phyloP scores from a whole-genome alignment of 1,140 invertebrate species.

The Dendrolimus punctatus region DNA sequence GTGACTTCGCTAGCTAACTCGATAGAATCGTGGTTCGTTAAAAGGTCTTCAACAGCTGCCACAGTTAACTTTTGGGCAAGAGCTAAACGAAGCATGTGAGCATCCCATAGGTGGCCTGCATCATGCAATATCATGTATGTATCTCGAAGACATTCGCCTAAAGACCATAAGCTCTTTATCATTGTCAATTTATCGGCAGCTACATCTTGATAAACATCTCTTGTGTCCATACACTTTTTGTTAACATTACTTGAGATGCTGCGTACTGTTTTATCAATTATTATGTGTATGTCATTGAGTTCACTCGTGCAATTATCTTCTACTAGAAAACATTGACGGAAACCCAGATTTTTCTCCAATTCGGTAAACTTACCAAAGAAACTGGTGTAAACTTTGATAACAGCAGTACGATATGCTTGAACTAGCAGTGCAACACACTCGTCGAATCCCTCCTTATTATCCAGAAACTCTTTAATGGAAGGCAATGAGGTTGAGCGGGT shows the following conservation, averaged over 20 bases:
- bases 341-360: slow-evolving; percentile 27
- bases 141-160: slow-evolving; percentile 34
- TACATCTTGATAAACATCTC: slow-evolving; percentile 18
- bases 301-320: slow-evolving; percentile 10
- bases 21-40: slow-evolving; percentile 34
- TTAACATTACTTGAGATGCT: slow-evolving; percentile 11
- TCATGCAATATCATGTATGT: slow-evolving; percentile 41
- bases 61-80: slow-evolving; percentile 44
- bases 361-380: slow-evolving; percentile 29
- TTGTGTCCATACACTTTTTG: slow-evolving; percentile 2
- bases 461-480: slow-evolving; percentile 8
- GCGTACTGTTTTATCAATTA: slow-evolving; percentile 21
- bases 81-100: slow-evolving; percentile 38
- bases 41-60: slow-evolving; percentile 42
- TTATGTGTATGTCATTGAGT: slow-evolving; percentile 18
- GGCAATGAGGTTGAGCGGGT: slow-evolving; percentile 5
- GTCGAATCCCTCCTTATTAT: slow-evolving; percentile 25
- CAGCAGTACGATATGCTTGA: slow-evolving; percentile 31
- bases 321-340: slow-evolving; percentile 11
- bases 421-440: slow-evolving; percentile 24
- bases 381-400: slow-evolving; percentile 23
- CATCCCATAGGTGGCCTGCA: slow-evolving; percentile 39
- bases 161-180: slow-evolving; percentile 32
- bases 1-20: slow-evolving; percentile 45
- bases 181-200: slow-evolving; percentile 23